Evolutionary conservation across 2,888 invertebrate genomes (phyloP), one percentile per base, ranked within the genome.

Genomic region (Latrodectus elegans): DNA sequence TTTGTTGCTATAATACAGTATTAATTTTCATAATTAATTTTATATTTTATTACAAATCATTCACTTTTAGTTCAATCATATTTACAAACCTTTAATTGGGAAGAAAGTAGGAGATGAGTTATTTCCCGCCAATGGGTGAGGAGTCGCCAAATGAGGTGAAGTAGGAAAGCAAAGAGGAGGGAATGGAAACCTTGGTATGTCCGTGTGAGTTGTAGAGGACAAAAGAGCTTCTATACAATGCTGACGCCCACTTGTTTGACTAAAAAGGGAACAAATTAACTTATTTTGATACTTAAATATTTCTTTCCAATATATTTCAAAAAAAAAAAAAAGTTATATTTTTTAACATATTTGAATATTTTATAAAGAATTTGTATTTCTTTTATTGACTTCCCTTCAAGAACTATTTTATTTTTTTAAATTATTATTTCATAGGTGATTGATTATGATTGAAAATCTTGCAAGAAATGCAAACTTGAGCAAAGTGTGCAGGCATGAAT

Each of bases 131-230:
- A 86, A 17, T 14, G 64, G 75, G 38, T 80, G 86, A 53, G 84
- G 78, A n/a, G 84, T 60, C 8, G 79, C 68, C 74, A 79, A 79
- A 68, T 73, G 84, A 26, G 72, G 84, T 4, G 86, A 77, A n/a
- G 86, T 64, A 10, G 86, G 86, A 15, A 87, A 87, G 55, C 86
- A 87, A 49, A 87, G 81, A 10, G 86, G 86, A 55, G 86, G 86
- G 38, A 87, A 87, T 0, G 86, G 86, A 38, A 87, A 87, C 77
- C 86, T 72, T 10, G 86, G 86, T 15, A 81, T 14, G 22, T 73
- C 73, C 8, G 76, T 53, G 9, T 60, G 70, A 26, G 75, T 52
- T 12, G 84, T 53, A 1, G 83, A 76, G 14, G 86, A 87, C 17
- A 87, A 51, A 60, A 87, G 17, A 10, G 86, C 86, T 53, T 87